Evolutionary conservation across 2,797 vertebrate species (phyloP), one percentile per base, ranked within the genome.

Genomic region (Peromyscus eremicus): DNA sequence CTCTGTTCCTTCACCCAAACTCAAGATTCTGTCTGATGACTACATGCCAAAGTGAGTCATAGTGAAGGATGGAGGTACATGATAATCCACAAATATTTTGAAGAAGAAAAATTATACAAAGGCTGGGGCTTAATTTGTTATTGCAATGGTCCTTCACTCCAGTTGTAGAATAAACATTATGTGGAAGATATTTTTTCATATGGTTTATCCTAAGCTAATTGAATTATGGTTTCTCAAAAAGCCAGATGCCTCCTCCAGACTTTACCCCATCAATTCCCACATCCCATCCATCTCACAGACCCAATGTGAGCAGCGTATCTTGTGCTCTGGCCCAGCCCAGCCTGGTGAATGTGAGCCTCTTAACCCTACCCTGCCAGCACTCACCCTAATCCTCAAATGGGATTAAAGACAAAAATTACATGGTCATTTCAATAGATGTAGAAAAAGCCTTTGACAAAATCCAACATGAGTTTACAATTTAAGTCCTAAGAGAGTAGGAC

Each of bases 21-120:
- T 21, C 75, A 91, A 95, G 82, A 66, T 66, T 86, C 55, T 64
- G 5, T 43, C 43, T 94, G 70, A 86, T 68, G 71, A 95, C 73
- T 92, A 89, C 93, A n/a, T 71, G 75, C 57, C 91, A 86, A 62
- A 91, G 37, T 49, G 68, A 97, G 68, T 96, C 92, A 87, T 76
- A n/a, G 43, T 64, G 75, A 95, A 66, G 0, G 2, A 60, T 89
- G 73, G 95, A 96, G 82, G 29, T 73, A 4, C 14, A 7, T 91
- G n/a, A n/a, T 64, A 92, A 95, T 70, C 81, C 64, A 25, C 73
- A 97, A 73, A 79, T 32, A n/a, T 89, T 94, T 96, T 77, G 43
- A 96, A 93, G 52, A 7, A 66, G 37, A 96, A 93, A 94, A 89
- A 40, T 60, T 16, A 82, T 19, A 66, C 52, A 91, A 89, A 46